These are phyloP conservation scores for Pandemis cinnamomeana DNA, from an alignment of 2,888 invertebrate species.

Conservation along the genomic window DNA sequence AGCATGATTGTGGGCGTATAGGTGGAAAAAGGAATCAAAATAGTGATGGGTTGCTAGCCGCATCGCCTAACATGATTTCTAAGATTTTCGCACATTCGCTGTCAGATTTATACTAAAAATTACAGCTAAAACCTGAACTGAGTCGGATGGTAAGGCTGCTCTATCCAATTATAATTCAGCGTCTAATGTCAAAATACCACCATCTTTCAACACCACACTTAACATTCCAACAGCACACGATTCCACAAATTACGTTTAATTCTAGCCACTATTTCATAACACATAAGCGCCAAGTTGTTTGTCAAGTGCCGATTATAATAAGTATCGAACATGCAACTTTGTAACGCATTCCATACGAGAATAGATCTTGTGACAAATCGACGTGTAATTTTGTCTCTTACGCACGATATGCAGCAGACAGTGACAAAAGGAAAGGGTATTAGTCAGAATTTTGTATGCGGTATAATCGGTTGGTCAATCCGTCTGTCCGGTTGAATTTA, in stretches of 20 bases:
- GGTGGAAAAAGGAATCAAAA: too few species aligned
- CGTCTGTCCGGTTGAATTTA: conserved; percentile 5
- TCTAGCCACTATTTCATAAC: conserved; percentile 5
- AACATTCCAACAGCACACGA: not conserved
- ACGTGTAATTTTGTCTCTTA: conserved; percentile 33
- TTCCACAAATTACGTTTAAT: conserved; percentile 8
- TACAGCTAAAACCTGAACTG: too few species aligned
- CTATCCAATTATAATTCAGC: not conserved
- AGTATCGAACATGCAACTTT: conserved; percentile 20
- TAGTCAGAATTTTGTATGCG: conserved; percentile 14
- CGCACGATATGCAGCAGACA: conserved; percentile 32
- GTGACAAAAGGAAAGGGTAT: conserved; percentile 32
- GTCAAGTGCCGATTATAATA: conserved; percentile 10
- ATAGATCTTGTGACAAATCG: conserved; percentile 37
- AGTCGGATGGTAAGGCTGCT: too few species aligned
- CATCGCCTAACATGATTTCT: too few species aligned
- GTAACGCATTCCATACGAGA: conserved; percentile 32
- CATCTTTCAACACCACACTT: conserved; percentile 6
- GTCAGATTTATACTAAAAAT: too few species aligned
- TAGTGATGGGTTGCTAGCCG: too few species aligned
- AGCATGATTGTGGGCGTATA: too few species aligned
- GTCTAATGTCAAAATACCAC: not conserved
- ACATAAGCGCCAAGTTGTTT: conserved; percentile 19
- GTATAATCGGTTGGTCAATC: conserved; percentile 1
- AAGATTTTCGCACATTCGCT: too few species aligned